Evolutionary conservation across 2,888 invertebrate genomes (phyloP).

Genomic region (Cerceris ruficornis): DNA sequence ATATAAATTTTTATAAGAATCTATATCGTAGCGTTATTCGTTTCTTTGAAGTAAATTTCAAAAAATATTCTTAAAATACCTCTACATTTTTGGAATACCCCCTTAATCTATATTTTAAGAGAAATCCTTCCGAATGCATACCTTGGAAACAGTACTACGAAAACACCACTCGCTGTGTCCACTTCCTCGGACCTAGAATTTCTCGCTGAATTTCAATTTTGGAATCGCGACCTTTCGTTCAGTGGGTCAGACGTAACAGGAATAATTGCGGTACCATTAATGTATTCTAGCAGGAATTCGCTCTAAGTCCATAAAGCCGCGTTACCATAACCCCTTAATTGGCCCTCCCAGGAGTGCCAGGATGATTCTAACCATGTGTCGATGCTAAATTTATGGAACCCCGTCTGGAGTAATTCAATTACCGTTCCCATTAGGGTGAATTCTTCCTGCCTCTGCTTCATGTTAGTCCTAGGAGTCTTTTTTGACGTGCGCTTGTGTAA

Average conservation of each 20-base stretch:
- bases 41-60: no score
- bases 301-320: constrained; percentile 69
- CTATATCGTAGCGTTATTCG: no score
- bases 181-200: constrained; percentile 13
- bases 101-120: neutral
- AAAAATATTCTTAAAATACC: no score
- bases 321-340: constrained; percentile 69
- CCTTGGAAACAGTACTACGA: neutral
- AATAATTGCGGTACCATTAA: constrained; percentile 62
- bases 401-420: constrained; percentile 63
- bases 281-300: constrained; percentile 60
- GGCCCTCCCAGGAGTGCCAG: constrained; percentile 61
- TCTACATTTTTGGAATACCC: no score
- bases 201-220: constrained; percentile 25
- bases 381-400: constrained; percentile 64
- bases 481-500: constrained; percentile 4
- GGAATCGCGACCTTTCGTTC: constrained; percentile 30
- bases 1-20: no score
- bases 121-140: neutral
- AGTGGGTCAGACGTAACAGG: constrained; percentile 35
- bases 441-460: constrained; percentile 36
- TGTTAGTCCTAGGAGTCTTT: constrained; percentile 34
- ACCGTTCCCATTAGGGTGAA: constrained; percentile 56
- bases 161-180: neutral
- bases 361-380: constrained; percentile 59